Base-by-base conservation (phyloP, 2,888 invertebrate genomes). In the Proisotoma minuta region DNA sequence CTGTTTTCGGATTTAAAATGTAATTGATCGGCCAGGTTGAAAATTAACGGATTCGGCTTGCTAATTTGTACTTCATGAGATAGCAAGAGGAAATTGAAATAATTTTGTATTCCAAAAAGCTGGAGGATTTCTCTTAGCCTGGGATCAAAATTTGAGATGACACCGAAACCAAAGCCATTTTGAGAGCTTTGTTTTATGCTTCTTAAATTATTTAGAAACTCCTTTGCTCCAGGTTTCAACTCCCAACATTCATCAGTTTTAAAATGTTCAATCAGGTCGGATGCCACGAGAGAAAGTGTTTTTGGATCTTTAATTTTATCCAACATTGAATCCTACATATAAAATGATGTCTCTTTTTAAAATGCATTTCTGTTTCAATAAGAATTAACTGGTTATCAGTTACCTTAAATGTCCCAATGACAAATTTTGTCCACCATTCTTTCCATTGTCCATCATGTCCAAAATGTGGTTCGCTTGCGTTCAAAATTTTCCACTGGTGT, bases 71-170 rank as follows among this genome's bases (percentile, higher is more conserved):
- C 61, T 23, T 65, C 67, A 75, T 91, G 90, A 0, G 94, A 93
- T 3, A 87, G 85, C 12, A 92, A 68, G 49, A 92, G 81, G 79
- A 94, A 94, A 69, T 87, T 82, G 78, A 95, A 91, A 76, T 85
- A 85, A 57, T 85, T 79, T 54, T 82, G 76, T n/a, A 94, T 77
- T 59, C 82, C 83, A 39, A 87, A 80, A 73, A 84, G 85, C 15
- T 78, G 73, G 57, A 95, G 80, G 66, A 93, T 83, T 3, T 81
- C 79, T 63, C 84, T 81, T 1, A 95, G 79, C 28, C 93, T 82
- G 28, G 90, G 87, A 79, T 95, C 95, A 79, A 88, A 91, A 78
- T 95, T 95, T 4, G 94, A 91, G 70, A 95, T 85, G 0, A 92
- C 84, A 2, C 92, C 94, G 48, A 92, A 72, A 12, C 77, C 73